Base-by-base conservation (phyloP, 2,797 vertebrate genomes). In the Coregonus suidteri region DNA sequence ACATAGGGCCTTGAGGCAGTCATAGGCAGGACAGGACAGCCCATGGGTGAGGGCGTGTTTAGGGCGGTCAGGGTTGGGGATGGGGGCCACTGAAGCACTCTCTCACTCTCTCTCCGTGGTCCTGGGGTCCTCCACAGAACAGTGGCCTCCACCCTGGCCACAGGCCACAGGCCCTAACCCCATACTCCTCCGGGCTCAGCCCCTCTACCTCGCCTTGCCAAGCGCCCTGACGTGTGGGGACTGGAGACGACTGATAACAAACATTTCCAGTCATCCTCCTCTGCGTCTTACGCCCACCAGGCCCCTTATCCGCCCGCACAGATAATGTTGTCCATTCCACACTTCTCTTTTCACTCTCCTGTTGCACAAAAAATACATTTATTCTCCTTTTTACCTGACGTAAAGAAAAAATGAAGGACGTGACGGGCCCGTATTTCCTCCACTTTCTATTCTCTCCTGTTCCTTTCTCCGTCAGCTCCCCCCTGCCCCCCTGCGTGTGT, bases 191-290 rank as follows among this genome's bases (percentile, higher is more conserved):
- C 1, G 6, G 16, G 25, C n/a, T 64, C 59, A 25, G 59, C 59
- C 59, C 59, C 59, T 25, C 59, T 30, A 47, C 9, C 41, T 47
- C 9, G 16, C 71, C 16, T 47, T 54, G 31, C 67, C 14, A 20
- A 34, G 65, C 0, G 31, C 65, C 65, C 65, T 67, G 70, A 75
- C 80, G 9, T 47, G 9, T 64, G 59, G 20, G 88, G 87, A 89
- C 93, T 94, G 94, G 84, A 91, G 85, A 88, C 83, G 77, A 77
- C 81, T 83, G 93, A 94, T 94, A 94, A 93, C 91, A 88, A 89
- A 91, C 90, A 83, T 83, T 72, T 87, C 79, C 59, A 84, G 84
- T 64, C 59, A 64, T 64, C 59, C 9, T 47, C 41, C 59, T 25
- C 59, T 13, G 20, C 85, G 82, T 74, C 79, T 82, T 76, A 85